These are phyloP conservation scores for Oreocharis arfaki DNA, from an alignment of 2,113 vertebrate genomes.

Conservation along the genomic window DNA sequence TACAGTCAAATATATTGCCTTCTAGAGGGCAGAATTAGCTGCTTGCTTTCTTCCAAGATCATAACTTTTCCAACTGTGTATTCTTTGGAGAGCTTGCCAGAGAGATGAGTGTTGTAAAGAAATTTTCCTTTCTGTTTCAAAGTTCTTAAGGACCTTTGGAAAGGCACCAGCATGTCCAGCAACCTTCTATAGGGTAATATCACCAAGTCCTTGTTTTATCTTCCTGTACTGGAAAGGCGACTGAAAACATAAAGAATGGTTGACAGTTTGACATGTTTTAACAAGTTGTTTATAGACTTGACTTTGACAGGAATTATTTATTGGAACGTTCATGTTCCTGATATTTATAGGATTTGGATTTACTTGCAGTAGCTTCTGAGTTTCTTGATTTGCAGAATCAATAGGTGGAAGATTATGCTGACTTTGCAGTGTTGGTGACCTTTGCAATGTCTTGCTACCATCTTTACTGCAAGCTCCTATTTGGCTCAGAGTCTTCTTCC, in stretches of 20 bases:
- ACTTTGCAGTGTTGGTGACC: neutral
- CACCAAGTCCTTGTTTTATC: neutral
- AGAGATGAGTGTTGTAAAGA: neutral
- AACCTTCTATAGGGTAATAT: neutral
- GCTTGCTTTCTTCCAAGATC: neutral
- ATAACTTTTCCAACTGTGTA: neutral
- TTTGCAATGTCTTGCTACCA: neutral
- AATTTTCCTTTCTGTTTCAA: neutral
- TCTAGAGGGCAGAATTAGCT: neutral
- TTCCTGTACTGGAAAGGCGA: neutral
- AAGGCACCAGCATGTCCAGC: neutral
- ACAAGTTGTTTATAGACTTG: constrained; percentile 7
- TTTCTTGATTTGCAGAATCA: constrained; percentile 5
- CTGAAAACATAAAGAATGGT: neutral
- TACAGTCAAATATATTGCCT: neutral
- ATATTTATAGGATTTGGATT: constrained; percentile 31
- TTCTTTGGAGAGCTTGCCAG: neutral
- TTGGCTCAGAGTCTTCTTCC: neutral
- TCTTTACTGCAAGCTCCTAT: neutral
- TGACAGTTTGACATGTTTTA: constrained; percentile 19
- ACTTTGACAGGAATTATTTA: constrained; percentile 20
- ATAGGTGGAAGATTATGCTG: neutral
- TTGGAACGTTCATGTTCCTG: neutral
- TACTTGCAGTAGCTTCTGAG: neutral
- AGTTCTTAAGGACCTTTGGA: neutral